A percentile compares a stretch with the other conserved stretches of the same genome.
phyloP scores from a whole-genome alignment of 1,140 invertebrate genomes.

The Coenobita brevimanus region DNA sequence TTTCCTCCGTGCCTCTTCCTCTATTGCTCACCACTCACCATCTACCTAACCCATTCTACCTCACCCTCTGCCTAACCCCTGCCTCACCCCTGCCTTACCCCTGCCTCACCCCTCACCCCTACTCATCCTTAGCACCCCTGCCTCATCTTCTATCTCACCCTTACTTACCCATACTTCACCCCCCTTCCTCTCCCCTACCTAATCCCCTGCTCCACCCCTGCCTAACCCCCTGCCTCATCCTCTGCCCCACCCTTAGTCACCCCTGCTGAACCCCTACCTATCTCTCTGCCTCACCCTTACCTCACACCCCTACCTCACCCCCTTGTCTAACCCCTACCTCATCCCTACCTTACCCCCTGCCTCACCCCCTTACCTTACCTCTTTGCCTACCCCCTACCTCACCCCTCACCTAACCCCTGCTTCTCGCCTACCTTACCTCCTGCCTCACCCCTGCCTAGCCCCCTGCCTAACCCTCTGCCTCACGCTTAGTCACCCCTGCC shows the following conservation, averaged over 20 bases:
- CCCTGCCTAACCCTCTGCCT: background rate
- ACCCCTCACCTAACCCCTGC: too few species aligned
- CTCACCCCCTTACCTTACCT: too few species aligned
- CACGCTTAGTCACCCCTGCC: too few species aligned
- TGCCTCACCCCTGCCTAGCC: too few species aligned
- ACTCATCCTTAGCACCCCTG: background rate
- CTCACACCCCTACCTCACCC: background rate
- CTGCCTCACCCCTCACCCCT: background rate
- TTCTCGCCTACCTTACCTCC: too few species aligned
- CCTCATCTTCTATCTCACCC: background rate
- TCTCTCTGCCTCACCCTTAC: background rate
- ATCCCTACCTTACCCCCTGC: too few species aligned
- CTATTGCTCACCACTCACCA: background rate
- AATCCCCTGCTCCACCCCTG: background rate
- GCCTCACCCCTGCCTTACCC: background rate
- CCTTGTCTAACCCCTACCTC: background rate
- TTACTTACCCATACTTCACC: background rate
- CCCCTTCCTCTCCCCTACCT: background rate
- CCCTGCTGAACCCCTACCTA: too few species aligned
- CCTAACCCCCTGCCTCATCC: background rate
- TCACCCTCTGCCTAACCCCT: background rate
- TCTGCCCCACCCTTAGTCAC: background rate
- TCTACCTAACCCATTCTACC: too few species aligned
- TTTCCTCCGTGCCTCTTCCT: too few species aligned
- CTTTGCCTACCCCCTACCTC: too few species aligned